Conservation (phyloP, 1,140 invertebrate species). For the Belonocnema kinseyi region DNA sequence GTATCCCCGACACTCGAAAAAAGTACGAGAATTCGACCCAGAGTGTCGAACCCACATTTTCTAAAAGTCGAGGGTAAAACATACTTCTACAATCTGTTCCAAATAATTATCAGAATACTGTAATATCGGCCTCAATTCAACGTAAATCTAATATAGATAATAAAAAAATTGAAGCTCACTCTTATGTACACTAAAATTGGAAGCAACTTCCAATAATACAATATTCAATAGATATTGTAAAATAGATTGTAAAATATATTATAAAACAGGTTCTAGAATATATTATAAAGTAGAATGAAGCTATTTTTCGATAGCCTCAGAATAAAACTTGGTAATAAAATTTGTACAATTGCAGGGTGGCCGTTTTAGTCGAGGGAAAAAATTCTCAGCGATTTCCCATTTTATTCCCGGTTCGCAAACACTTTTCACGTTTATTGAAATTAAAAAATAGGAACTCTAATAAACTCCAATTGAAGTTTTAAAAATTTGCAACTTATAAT, state of each 20-base stretch:
- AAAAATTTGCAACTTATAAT: too few relatives aligned
- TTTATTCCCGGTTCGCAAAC: too few relatives aligned
- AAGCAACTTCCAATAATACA: neutral
- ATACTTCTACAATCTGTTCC: conserved; percentile 9
- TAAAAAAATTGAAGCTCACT: conserved; percentile 19
- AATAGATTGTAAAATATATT: conserved; percentile 2
- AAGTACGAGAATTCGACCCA: conserved; percentile 10
- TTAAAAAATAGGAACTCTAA: too few relatives aligned
- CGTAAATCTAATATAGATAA: conserved; percentile 28
- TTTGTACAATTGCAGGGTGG: too few relatives aligned
- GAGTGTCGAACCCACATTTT: conserved; percentile 5
- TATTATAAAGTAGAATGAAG: neutral
- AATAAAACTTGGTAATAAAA: neutral
- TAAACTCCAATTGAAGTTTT: too few relatives aligned
- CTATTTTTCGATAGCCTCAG: neutral
- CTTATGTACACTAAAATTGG: conserved; percentile 22
- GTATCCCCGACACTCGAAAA: conserved; percentile 25
- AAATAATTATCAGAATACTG: conserved; percentile 14
- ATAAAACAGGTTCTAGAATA: neutral
- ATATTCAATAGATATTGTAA: conserved; percentile 13
- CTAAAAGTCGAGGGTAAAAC: neutral
- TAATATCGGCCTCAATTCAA: conserved; percentile 15
- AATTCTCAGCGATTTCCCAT: too few relatives aligned
- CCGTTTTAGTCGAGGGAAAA: too few relatives aligned
- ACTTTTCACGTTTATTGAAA: too few relatives aligned